Evolutionary conservation across 2,797 vertebrate species (phyloP), one percentile per base, ranked within the genome.

Genomic region (Ctenosaura bakeri): DNA sequence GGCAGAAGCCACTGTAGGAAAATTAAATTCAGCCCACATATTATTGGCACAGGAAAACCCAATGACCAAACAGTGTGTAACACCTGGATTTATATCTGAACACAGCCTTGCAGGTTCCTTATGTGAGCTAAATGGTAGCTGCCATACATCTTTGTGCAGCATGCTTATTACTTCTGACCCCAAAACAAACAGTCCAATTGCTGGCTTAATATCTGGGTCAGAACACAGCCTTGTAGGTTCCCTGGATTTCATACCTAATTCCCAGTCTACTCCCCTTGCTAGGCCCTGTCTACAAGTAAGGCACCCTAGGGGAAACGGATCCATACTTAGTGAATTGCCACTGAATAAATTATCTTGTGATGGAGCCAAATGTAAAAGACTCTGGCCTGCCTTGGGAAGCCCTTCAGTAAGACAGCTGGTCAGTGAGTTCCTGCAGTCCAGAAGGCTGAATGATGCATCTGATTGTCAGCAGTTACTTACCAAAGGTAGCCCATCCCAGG

Each of bases 191-290:
- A 95, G 96, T 32, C 95, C 96, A 3, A 26, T 89, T 10, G 6
- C 62, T 64, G 71, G 9, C 76, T 94, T 93, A 83, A 90, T 74
- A 0, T 91, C 81, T 8, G 92, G 92, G 71, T 88, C 91, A 73
- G 96, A 96, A 26, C 90, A 38, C 91, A 93, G 83, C 77, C 92
- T 96, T 22, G 29, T 91, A 83, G 90, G 85, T 0, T 20, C 91
- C 86, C 93, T 85, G 71, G 95, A 96, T 62, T 98, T 98, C 73
- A 29, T 97, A 93, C 97, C 97, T 2, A 94, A 92, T 92, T 97
- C 97, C 62, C 97, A 97, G 91, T 98, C 97, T 2, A 98, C 97
- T 90, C 98, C 97, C 74, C 0, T 97, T 89, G 46, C 92, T 89
- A 95, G 95, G 91, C 91, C 95, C 74, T 54, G 92, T 73, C 94